Percentiles rank a stretch among this genome's conserved stretches.
phyloP scores from a whole-genome alignment of 1,140 invertebrate genomes.

The Atta cephalotes region DNA sequence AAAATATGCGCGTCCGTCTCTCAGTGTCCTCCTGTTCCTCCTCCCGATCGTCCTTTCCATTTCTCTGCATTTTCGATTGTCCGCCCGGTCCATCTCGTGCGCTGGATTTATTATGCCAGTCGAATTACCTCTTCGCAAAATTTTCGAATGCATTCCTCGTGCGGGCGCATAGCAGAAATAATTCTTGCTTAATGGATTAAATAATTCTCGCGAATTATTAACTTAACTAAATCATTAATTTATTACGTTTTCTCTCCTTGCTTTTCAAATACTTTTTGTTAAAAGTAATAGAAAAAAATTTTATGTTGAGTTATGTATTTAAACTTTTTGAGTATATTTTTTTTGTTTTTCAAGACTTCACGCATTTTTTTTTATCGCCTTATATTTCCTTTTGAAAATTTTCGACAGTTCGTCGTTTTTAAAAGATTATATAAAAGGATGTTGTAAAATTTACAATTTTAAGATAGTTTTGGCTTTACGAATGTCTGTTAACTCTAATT shows the following conservation, averaged over 20 bases:
- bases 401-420: neutral
- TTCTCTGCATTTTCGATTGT: conserved; percentile 53
- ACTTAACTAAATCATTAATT: neutral
- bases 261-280: neutral
- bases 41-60: conserved; percentile 33
- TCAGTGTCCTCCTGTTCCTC: conserved; percentile 45
- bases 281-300: neutral
- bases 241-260: neutral
- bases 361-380: neutral
- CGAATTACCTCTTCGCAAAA: conserved; percentile 41
- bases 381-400: neutral
- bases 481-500: neutral
- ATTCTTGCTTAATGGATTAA: conserved; percentile 51
- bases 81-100: conserved; percentile 7
- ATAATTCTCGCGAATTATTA: conserved; percentile 38
- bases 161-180: conserved; percentile 11
- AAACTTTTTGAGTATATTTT: neutral
- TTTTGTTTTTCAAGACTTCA: neutral
- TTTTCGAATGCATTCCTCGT: conserved; percentile 21
- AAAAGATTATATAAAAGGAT: neutral
- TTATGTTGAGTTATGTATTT: neutral
- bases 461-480: neutral
- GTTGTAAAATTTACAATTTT: neutral
- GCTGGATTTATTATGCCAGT: conserved; percentile 52
- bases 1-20: conserved; percentile 55